Conservation (phyloP, 2,888 invertebrate species). For the Phyllotreta cruciferae region DNA sequence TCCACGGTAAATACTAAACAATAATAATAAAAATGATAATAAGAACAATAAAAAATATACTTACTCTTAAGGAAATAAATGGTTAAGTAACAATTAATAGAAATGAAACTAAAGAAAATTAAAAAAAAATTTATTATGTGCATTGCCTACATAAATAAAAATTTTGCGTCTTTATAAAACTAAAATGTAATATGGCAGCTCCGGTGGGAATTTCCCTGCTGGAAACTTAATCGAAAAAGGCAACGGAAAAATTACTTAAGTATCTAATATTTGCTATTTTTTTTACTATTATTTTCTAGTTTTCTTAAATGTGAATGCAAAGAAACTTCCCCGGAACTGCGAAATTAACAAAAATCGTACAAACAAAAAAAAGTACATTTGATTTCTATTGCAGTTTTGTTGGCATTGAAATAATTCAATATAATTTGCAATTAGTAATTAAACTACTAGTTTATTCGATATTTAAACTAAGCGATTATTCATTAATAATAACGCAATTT, state of each 20-base stretch:
- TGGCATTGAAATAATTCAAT: constrained; percentile 25
- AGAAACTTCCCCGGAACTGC: constrained; percentile 31
- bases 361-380: constrained; percentile 33
- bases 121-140: constrained; percentile 41
- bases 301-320: constrained; percentile 22
- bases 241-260: too few relatives aligned
- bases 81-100: constrained; percentile 34
- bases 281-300: constrained; percentile 9
- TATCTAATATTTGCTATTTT: not conserved
- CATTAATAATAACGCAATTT: constrained; percentile 32
- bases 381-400: constrained; percentile 29
- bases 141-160: constrained; percentile 41
- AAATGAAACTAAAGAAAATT: constrained; percentile 38
- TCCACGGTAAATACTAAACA: constrained; percentile 28
- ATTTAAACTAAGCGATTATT: constrained; percentile 29
- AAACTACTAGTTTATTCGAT: constrained; percentile 28
- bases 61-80: constrained; percentile 33
- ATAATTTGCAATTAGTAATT: constrained; percentile 28
- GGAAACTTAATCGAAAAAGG: too few relatives aligned
- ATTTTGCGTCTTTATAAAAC: constrained; percentile 36
- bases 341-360: constrained; percentile 37
- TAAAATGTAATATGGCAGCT: constrained; percentile 34
- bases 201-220: constrained; percentile 26
- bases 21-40: constrained; percentile 25
- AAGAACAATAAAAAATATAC: constrained; percentile 33